Percentiles rank a stretch among this genome's conserved stretches.
These are phyloP conservation scores for Chrysolina oricalcia DNA, from an alignment of 2,888 invertebrate genomes.

Conservation along the genomic window DNA sequence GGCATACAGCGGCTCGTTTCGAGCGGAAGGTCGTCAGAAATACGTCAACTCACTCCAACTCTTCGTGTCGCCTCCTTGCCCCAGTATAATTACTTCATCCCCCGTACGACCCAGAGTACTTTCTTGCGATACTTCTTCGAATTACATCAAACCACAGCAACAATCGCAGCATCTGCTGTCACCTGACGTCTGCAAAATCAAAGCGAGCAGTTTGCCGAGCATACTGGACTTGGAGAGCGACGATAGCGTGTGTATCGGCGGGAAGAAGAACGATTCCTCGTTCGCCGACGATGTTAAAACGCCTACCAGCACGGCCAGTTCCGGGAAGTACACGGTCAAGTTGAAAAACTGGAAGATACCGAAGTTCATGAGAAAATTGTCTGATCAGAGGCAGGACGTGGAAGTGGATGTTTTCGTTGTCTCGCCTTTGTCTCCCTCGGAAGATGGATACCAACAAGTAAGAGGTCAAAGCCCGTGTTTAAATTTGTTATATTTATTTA, in stretches of 20 bases:
- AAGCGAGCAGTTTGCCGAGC: constrained; percentile 88
- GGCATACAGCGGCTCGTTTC: constrained; percentile 68
- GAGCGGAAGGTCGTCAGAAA: constrained; percentile 68
- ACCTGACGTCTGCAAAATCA: constrained; percentile 77
- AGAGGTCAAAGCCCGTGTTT: not conserved
- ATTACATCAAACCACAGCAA: constrained; percentile 59
- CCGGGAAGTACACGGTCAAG: constrained; percentile 74
- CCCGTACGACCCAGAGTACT: constrained; percentile 68
- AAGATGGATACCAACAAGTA: constrained; percentile 64
- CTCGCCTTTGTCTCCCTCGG: constrained; percentile 56
- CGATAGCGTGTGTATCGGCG: constrained; percentile 38
- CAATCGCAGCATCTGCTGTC: constrained; percentile 75
- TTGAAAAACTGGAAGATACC: constrained; percentile 82
- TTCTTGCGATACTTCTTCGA: constrained; percentile 67
- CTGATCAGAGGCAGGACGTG: constrained; percentile 55
- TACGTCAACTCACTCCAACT: constrained; percentile 73
- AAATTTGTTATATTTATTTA: too few species aligned
- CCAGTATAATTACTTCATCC: constrained; percentile 68
- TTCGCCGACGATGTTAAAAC: constrained; percentile 75
- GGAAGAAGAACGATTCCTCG: constrained; percentile 47
- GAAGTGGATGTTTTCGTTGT: constrained; percentile 64
- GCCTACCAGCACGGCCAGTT: constrained; percentile 80
- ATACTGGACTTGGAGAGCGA: constrained; percentile 84
- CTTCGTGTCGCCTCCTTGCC: constrained; percentile 76
- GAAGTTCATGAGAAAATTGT: constrained; percentile 78